Evolutionary conservation across 2,888 invertebrate species (phyloP).

Genomic region (Sesamia inferens): DNA sequence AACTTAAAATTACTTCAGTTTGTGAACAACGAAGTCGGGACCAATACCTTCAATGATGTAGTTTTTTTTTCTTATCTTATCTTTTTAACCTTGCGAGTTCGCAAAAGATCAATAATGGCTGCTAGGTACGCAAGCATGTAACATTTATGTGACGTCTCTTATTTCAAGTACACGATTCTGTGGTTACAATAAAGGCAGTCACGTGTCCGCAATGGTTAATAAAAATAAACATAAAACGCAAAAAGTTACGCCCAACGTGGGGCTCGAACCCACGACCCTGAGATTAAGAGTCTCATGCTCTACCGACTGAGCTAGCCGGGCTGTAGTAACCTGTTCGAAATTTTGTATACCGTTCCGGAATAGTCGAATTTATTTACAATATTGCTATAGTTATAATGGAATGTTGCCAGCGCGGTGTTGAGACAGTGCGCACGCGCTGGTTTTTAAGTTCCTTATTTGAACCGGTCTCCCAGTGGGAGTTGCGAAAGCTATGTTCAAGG

Average conservation of each 20-base stretch:
- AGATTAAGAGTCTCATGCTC: slow-evolving; percentile 91
- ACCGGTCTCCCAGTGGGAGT: slow-evolving; percentile 65
- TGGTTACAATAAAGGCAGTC: background rate
- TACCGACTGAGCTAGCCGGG: slow-evolving; percentile 88
- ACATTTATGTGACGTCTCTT: background rate
- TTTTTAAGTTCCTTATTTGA: slow-evolving; percentile 61
- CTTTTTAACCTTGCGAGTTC: slow-evolving; percentile 12
- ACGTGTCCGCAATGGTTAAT: background rate
- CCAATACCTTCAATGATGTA: too few relatives aligned
- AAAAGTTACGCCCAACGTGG: slow-evolving; percentile 88
- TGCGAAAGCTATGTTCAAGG: slow-evolving; percentile 67
- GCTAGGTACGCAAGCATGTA: background rate
- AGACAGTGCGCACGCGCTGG: slow-evolving; percentile 47
- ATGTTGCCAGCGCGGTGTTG: slow-evolving; percentile 39
- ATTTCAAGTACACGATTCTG: slow-evolving; percentile 15
- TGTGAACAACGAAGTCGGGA: too few relatives aligned
- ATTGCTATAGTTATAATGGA: slow-evolving; percentile 22
- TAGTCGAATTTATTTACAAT: slow-evolving; percentile 14
- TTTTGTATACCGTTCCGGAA: slow-evolving; percentile 11
- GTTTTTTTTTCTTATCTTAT: slow-evolving; percentile 37
- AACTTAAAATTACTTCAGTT: too few relatives aligned
- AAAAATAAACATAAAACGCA: slow-evolving; percentile 53
- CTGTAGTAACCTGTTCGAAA: rapidly evolving
- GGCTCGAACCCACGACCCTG: slow-evolving; percentile 91
- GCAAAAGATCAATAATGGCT: slow-evolving; percentile 28